A percentile compares a stretch with the other conserved stretches of the same genome.
phyloP scores from a whole-genome alignment of 2,888 invertebrate genomes.

The Craniophora ligustri region DNA sequence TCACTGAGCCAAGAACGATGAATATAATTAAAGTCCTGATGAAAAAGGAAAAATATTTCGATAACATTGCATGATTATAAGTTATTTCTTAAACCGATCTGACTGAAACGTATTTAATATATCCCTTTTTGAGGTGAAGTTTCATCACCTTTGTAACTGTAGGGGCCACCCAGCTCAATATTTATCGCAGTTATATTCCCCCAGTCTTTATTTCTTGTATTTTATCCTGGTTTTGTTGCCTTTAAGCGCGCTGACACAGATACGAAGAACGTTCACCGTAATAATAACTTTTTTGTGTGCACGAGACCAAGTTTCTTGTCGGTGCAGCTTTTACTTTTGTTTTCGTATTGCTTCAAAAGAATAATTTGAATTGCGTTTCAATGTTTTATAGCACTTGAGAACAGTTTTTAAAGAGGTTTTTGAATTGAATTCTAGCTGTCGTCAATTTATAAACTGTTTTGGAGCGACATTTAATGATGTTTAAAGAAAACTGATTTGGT shows the following conservation, averaged over 20 bases:
- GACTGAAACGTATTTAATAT: too few species aligned
- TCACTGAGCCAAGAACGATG: too few species aligned
- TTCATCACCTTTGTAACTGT: neutral
- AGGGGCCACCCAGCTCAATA: conserved; percentile 6
- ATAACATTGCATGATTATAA: too few species aligned
- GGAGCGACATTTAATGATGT: too few species aligned
- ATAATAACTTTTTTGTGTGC: conserved; percentile 38
- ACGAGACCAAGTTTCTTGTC: conserved; percentile 21
- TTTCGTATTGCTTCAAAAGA: conserved; percentile 23
- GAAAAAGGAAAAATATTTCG: neutral
- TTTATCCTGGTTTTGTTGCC: conserved; percentile 27
- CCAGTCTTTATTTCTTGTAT: conserved; percentile 1
- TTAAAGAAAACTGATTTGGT: too few species aligned
- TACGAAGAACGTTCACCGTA: conserved; percentile 36
- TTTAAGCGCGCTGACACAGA: conserved; percentile 33
- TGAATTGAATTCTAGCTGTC: too few species aligned
- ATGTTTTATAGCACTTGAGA: conserved; percentile 9
- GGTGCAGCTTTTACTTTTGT: conserved; percentile 19
- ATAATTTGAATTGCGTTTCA: conserved; percentile 21
- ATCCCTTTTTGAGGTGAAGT: neutral
- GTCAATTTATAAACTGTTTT: too few species aligned
- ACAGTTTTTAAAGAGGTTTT: conserved; percentile 7
- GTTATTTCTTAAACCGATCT: too few species aligned
- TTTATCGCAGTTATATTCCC: neutral
- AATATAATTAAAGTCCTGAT: neutral